Evolutionary conservation across 2,797 vertebrate genomes (phyloP).

Genomic region (Sphaeramia orbicularis): DNA sequence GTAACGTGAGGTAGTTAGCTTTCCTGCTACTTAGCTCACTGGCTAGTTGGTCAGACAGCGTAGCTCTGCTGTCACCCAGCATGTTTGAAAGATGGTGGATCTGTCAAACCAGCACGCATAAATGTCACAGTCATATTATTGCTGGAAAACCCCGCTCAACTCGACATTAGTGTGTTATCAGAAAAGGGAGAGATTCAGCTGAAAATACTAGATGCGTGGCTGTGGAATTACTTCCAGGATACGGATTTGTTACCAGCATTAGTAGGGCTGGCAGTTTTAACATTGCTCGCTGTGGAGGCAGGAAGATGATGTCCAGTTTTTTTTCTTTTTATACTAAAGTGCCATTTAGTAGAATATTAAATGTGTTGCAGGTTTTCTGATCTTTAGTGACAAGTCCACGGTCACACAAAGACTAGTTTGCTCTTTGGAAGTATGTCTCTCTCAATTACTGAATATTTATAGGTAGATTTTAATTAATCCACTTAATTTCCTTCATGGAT

Average conservation of each 20-base stretch:
- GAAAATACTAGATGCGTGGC: not conserved
- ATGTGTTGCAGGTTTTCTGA: too few species aligned
- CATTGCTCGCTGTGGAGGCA: not conserved
- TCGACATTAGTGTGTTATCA: conserved; percentile 2
- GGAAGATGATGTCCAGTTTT: not conserved
- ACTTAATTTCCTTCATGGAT: too few species aligned
- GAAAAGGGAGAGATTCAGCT: not conserved
- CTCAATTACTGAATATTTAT: too few species aligned
- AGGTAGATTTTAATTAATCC: too few species aligned
- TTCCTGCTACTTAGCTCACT: conserved; percentile 56
- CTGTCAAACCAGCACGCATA: conserved; percentile 76
- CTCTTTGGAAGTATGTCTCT: too few species aligned
- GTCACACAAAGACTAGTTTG: too few species aligned
- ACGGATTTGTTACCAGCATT: conserved; percentile 23
- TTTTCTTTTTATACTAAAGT: not conserved
- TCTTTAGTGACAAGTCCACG: too few species aligned
- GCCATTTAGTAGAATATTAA: too few species aligned
- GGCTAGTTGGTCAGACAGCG: conserved; percentile 66
- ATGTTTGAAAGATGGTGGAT: conserved; percentile 82
- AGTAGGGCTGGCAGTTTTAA: not conserved
- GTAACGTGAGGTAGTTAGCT: conserved; percentile 60
- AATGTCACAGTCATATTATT: conserved; percentile 62
- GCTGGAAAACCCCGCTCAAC: not conserved
- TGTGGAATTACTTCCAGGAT: conserved; percentile 18
- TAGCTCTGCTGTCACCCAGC: conserved; percentile 76